Base-by-base conservation (phyloP, 2,888 invertebrate genomes). In the Gnatocerus cornutus region DNA sequence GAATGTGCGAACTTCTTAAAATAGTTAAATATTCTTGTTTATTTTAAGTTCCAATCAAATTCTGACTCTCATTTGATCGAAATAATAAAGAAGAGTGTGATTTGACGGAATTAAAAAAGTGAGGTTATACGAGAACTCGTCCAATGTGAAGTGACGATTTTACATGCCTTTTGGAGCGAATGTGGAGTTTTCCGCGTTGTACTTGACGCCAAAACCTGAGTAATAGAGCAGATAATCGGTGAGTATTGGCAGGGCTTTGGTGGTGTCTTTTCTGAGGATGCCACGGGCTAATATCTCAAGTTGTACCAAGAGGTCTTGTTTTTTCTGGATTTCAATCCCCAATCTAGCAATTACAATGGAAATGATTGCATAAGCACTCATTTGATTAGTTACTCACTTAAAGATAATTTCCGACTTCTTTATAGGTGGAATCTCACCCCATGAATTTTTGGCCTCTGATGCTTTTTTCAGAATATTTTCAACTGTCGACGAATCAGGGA, bases 201-300 rank as follows among this genome's bases (percentile, higher is more conserved):
- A 78, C 6, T 84, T 77, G 71, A 85, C 82, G 7, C 86, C 84
- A 85, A 86, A 87, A 67, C 86, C 85, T 10, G 88, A 85, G 80
- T 88, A 86, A 76, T 88, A 87, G 76, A 85, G 85, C 68, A 88
- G 83, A 78, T 86, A 86, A 55, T 88, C 81, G 14, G 86, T 82
- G 43, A 87, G 82, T 37, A 82, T 79, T 3, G 84, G 83, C 39
- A 87, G 72, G 76, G 29, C 30, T 21, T 85, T 84, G 69, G 83
- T 82, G 1, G 86, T 85, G 76, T 87, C 87, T 29, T 84, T 79
- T 84, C 82, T 72, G 84, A 79, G 39, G 84, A 77, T 79, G 12
- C 78, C 78, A 68, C 75, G 75, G 9, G 67, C 52, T 1, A 69
- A 59, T 3, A 73, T 63, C 79, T 88, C 88, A 68, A 88, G 73